Evolutionary conservation across 2,797 vertebrate species (phyloP), one percentile per base, ranked within the genome.

Genomic region (Allobates femoralis): DNA sequence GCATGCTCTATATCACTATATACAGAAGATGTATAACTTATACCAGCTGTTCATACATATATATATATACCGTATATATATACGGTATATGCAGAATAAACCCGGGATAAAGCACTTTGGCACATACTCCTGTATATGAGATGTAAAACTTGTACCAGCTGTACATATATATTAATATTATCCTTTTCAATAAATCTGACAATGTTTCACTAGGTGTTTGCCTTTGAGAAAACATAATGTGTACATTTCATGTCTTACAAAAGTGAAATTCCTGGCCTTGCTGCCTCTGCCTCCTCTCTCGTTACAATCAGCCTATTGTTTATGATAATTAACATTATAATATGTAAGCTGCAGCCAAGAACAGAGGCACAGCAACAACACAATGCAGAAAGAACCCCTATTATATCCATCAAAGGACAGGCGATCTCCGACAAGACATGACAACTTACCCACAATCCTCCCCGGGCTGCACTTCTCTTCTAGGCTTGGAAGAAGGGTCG

Each of bases 301-400:
- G 10, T 64, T 64, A 86, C 85, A 86, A 86, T 81, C 78, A 34
- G 18, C 30, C 30, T 51, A 86, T 86, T 86, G 85, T 86, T 64
- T 64, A 21, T 80, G n/a, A 64, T 69, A 28, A 60, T 74, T 74
- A 80, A 58, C 58, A 84, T 84, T 23, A 80, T 74, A 55, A 62
- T 71, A 76, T 76, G 37, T 50, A 56, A 18, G 41, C 71, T 19
- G 37, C 53, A 50, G 77, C 77, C 84, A 74, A 84, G 76, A 58
- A 51, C 37, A 81, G 41, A 50, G 55, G 28, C 16, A 3, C 28
- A 26, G 23, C 41, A 41, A 12, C 37, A 32, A 26, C 34, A 80
- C 77, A 79, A 79, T 79, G 32, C 76, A 79, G 66, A 84, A 77
- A 84, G 73, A 75, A 34, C 34, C 37, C 26, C 73, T 66, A 84